Evolutionary conservation across 2,888 invertebrate species (phyloP), one percentile per base, ranked within the genome.

Genomic region (Aspidiotus rigidus): DNA sequence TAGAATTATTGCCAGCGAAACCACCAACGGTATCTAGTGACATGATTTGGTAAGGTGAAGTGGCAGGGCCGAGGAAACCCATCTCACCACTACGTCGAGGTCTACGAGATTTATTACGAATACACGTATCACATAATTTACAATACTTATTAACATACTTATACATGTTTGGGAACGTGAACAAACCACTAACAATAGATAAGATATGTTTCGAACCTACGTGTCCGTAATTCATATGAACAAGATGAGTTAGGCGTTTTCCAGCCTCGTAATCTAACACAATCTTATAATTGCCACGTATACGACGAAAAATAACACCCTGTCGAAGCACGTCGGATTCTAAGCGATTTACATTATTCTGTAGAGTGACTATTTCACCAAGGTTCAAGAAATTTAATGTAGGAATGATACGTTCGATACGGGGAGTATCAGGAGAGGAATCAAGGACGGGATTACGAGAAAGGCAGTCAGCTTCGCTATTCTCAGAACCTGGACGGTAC

Each of bases 101-200:
- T 10, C 56, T 10, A 15, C 56, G 56, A n/a, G 56, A 56, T 7
- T 56, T 56, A 56, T 56, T 56, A 10, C 16, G 15, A 16, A 2
- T 16, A 56, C 56, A 56, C 16, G 16, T 15, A n/a, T 10, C 10
- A 15, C 56, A 56, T n/a, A 2, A 15, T 2, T 16, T 56, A 56
- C 56, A 56, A 15, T 15, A 56, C 17, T 11, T 2, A 10, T 56
- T 56, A 16, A 56, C 6, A 16, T 10, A 15, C 16, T 11, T 56
- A 56, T 56, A 56, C 56, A 56, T 56, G 56, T 56, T 56, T 56
- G 56, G 56, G 16, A 56, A 56, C 17, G 56, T n/a, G 56, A 56
- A 56, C 2, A 16, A 17, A 15, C 16, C 10, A 10, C n/a, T n/a
- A 15, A 56, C 16, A 3, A 56, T 56, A 10, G 56, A 13, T 15